phyloP scores from a whole-genome alignment of 2,888 invertebrate genomes.

The Cryptus viduatorius region DNA sequence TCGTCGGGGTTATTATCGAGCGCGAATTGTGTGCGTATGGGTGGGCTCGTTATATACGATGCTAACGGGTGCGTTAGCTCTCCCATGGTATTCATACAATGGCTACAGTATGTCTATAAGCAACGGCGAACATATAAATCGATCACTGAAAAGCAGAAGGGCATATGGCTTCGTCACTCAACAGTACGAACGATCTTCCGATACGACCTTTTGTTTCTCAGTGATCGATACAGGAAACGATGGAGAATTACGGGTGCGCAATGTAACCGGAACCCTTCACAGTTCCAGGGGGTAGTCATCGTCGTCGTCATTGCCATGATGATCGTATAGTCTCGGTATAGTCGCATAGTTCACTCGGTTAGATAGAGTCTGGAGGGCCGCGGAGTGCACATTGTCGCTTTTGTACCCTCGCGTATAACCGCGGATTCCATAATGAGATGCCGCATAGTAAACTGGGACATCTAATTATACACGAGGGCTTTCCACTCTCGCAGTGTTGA shows the following conservation, averaged over 20 bases:
- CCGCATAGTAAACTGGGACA: conserved; percentile 79
- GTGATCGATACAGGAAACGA: too few relatives aligned
- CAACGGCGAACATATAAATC: background rate
- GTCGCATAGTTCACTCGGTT: conserved; percentile 21
- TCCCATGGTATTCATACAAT: conserved; percentile 15
- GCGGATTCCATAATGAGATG: conserved; percentile 80
- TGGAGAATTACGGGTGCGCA: too few relatives aligned
- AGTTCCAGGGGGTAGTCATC: background rate
- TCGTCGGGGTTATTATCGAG: conserved; percentile 42
- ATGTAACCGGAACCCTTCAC: too few relatives aligned
- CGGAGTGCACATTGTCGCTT: conserved; percentile 67
- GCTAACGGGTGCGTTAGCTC: conserved; percentile 17
- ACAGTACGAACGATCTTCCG: background rate
- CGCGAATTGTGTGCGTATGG: conserved; percentile 7
- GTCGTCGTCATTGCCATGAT: conserved; percentile 25
- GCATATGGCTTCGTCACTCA: background rate
- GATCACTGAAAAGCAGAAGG: background rate
- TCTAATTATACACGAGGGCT: conserved; percentile 81
- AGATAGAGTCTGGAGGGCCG: conserved; percentile 36
- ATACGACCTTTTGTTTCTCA: too few relatives aligned
- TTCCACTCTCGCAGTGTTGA: conserved; percentile 50
- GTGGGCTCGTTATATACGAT: conserved; percentile 31
- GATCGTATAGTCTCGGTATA: conserved; percentile 18
- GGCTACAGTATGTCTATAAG: background rate
- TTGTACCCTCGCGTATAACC: conserved; percentile 52